Conservation (phyloP, 64 coral and sea anemone genomes). For the Pocillopora damicornis region DNA sequence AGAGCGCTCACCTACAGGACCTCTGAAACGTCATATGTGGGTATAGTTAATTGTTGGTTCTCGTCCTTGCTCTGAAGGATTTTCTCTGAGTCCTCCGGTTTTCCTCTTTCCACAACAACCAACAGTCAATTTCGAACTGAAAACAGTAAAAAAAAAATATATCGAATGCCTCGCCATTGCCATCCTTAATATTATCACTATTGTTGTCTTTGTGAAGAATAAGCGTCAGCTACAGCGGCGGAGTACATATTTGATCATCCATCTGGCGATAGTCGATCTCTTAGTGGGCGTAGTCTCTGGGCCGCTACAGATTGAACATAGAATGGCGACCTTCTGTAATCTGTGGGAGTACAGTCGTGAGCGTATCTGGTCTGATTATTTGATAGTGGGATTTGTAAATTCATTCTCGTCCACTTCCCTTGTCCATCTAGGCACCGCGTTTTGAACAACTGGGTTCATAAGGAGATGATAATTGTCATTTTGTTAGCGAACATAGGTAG, state of each 20-base stretch:
- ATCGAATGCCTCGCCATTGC: not conserved
- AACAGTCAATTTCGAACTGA: too few relatives aligned
- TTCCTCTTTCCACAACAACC: too few relatives aligned
- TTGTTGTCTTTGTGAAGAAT: not conserved
- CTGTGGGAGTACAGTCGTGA: not conserved
- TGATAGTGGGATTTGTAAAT: not conserved
- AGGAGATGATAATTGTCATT: not conserved
- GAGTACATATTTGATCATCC: not conserved
- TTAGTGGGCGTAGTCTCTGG: not conserved
- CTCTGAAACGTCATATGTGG: too few relatives aligned
- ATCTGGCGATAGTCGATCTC: slow-evolving; percentile 15
- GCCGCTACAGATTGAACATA: not conserved
- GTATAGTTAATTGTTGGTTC: too few relatives aligned
- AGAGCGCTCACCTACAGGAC: too few relatives aligned
- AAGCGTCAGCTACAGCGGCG: not conserved
- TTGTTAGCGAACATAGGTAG: not conserved
- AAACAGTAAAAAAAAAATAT: too few relatives aligned
- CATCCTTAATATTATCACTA: not conserved
- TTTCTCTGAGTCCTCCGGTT: too few relatives aligned
- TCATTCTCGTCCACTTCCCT: slow-evolving; percentile 6
- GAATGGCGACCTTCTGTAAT: not conserved
- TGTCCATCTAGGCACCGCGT: not conserved
- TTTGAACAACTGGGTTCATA: not conserved
- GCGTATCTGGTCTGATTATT: not conserved
- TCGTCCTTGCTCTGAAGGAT: too few relatives aligned